Evolutionary conservation across 2,888 invertebrate species (phyloP), one percentile per base, ranked within the genome.

Genomic region (Cylloceria caligata): DNA sequence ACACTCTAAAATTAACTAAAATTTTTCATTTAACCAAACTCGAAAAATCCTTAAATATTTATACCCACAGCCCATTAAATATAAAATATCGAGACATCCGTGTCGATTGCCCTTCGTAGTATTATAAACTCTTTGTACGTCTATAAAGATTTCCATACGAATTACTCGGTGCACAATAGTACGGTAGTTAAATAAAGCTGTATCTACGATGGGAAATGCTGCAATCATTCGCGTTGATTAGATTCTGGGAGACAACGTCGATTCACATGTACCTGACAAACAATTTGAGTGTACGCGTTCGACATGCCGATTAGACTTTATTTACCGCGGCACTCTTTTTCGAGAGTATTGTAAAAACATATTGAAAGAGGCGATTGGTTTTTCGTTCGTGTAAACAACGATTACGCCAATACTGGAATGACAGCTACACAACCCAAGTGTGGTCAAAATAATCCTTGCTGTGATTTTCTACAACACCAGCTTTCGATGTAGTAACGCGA

Each of bases 351-450:
- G 64, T 75, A 27, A 34, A 47, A 75, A 75, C 72, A 76, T 76
- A 81, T 76, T 76, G 65, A 76, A 72, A 81, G 71, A 72, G 42
- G 30, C 39, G 71, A 81, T 81, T 49, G 57, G 39, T 68, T 76
- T 76, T 75, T 80, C 55, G 64, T 11, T 19, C 19, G 21, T 19
- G 55, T 55, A 47, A 80, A 80, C 45, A 55, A 36, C 74, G 19
- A 60, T 34, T 9, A n/a, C 60, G 30, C 27, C 24, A 27, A 13
- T 60, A 16, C 36, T 60, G 16, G 60, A 60, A 60, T 60, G 34
- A n/a, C 34, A 34, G 19, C 36, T 2, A 7, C 34, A 34, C 36
- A 60, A 60, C 30, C 19, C 9, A 19, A 19, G n/a, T 3, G n/a
- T 21, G 34, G 36, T 60, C 60, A 60, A 57, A 57, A 57, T 30